phyloP scores from a whole-genome alignment of 2,888 invertebrate species.

The Tetanocera ferruginea region DNA sequence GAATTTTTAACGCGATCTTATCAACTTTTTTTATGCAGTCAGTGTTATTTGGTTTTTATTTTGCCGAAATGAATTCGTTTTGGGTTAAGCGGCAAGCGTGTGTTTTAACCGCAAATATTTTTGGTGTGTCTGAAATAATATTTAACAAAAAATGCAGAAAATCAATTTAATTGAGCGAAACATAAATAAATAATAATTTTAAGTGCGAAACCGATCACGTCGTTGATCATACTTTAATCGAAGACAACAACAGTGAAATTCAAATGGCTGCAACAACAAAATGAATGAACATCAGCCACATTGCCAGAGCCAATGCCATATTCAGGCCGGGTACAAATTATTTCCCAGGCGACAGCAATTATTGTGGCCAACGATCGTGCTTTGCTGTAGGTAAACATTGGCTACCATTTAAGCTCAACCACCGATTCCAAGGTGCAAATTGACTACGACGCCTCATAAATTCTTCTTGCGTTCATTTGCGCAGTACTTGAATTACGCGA shows the following conservation, averaged over 20 bases:
- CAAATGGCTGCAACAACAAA: neutral
- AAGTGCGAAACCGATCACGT: neutral
- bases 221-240: neutral
- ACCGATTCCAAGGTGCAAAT: constrained; percentile 47
- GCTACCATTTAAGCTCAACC: constrained; percentile 49
- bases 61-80: neutral
- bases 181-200: neutral
- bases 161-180: neutral
- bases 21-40: constrained; percentile 22
- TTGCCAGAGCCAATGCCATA: neutral
- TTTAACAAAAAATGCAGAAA: neutral
- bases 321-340: neutral
- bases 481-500: constrained; percentile 61
- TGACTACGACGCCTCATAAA: constrained; percentile 54
- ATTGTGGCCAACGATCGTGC: constrained; percentile 13
- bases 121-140: neutral
- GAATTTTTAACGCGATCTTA: constrained; percentile 56
- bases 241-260: neutral
- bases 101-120: neutral
- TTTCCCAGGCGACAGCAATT: neutral
- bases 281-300: constrained; percentile 8
- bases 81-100: neutral
- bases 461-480: constrained; percentile 49
- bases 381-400: constrained; percentile 45
- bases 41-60: neutral